Evolutionary conservation across 2,888 invertebrate species (phyloP), one percentile per base, ranked within the genome.

Genomic region (Callyntrura guangdongensis): DNA sequence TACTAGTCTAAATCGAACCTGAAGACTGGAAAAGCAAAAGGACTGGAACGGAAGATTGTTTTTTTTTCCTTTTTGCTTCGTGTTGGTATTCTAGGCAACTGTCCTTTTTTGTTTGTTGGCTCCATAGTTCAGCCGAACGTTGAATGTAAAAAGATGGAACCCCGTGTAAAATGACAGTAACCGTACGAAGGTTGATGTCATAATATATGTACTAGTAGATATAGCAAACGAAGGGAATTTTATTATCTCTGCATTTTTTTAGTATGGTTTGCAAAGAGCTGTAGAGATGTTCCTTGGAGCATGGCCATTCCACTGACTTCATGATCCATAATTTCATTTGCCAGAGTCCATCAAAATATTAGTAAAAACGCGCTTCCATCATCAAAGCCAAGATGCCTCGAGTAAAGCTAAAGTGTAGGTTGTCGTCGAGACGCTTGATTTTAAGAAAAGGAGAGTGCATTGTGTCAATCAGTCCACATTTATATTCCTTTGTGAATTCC

Each of bases 381-480:
- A 36, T 36, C 36, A 36, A 36, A 36, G 36, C 36, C 36, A 36
- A 36, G 36, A 36, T 36, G n/a, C n/a, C n/a, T n/a, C n/a, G n/a
- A n/a, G n/a, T n/a, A n/a, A n/a, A n/a, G n/a, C n/a, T n/a, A n/a
- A 6, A 36, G 36, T 4, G 36, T 2, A 36, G 17, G 59, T 20
- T 64, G 9, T 64, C 27, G 27, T 64, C 1, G 27, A 64, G 25
- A 64, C 14, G 27, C 22, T 27, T 64, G 64, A 64, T 64, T 64
- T 74, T 11, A 20, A 69, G 49, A 49, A 22, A 25, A 77, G 22
- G 5, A n/a, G 53, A 9, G 53, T 6, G 53, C n/a, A 25, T 53
- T 49, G 84, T 89, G 89, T 89, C 89, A 89, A 89, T 89, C 89
- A 89, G 59, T 82, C 72, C 67, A 12, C 72, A 61, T 88, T 89